Evolutionary conservation across 2,797 vertebrate genomes (phyloP), one percentile per base, ranked within the genome.

Genomic region (Betta splendens): DNA sequence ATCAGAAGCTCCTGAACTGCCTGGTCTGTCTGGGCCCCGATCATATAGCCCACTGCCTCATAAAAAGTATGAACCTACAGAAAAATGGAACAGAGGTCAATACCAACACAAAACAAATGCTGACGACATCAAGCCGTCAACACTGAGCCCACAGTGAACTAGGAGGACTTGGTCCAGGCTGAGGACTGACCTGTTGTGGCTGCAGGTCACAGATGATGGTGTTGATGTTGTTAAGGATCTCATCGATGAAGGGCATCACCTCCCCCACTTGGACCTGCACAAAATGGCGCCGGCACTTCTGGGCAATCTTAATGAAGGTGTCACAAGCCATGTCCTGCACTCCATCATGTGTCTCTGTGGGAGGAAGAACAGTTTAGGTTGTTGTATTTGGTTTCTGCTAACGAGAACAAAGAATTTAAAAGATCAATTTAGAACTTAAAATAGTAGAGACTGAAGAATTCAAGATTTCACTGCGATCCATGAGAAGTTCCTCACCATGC

Each of bases 321-420:
- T 98, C 96, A 50, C 96, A 98, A n/a, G 96, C 96, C 96, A 98
- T 98, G 81, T 98, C 96, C 89, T 98, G 96, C 20, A 98, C 96
- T 0, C 96, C 96, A 45, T 98, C 96, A 0, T 98, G 96, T 13
- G 96, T 98, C 89, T 98, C 96, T 98, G 71, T 2, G 87, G 1
- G 0, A 42, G 0, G 4, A 52, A 26, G 16, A 3, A 7, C 5
- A 49, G 45, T 13, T 2, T 1, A 16, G 5, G 5, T 25, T 5
- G 8, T 25, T 25, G n/a, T 25, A 5, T 25, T 23, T 23, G 6
- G 3, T 23, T 23, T 23, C 25, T 25, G 25, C 25, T 25, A 1
- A 25, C 25, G 18, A 40, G 5, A 39, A n/a, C n/a, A n/a, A n/a
- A n/a, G n/a, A n/a, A n/a, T n/a, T n/a, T n/a, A n/a, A n/a, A n/a